Evolutionary conservation across 2,888 invertebrate genomes (phyloP).

Genomic region (Hirtodrosophila alboralis): DNA sequence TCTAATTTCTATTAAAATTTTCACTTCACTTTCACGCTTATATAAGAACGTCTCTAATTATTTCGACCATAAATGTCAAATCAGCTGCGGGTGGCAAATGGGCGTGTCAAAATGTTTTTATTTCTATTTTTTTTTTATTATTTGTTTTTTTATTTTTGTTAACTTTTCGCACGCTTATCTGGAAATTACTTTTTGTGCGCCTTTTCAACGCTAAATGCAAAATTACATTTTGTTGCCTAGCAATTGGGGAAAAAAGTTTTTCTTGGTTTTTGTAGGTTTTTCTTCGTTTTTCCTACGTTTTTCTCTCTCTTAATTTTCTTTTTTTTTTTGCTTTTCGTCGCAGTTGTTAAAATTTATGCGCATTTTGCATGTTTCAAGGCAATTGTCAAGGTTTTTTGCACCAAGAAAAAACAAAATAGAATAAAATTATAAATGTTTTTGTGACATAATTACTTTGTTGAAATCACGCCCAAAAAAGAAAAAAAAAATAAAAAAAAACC

Average conservation of each 20-base stretch:
- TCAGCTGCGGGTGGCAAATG: constrained; percentile 45
- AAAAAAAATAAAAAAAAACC: not conserved
- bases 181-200: constrained; percentile 49
- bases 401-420: constrained; percentile 3
- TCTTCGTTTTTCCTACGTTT: constrained; percentile 8
- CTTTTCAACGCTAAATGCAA: constrained; percentile 60
- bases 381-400: constrained; percentile 80
- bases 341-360: constrained; percentile 75
- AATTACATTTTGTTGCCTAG: constrained; percentile 53
- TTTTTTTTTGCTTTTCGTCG: constrained; percentile 11
- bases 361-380: constrained; percentile 79
- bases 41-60: constrained; percentile 66
- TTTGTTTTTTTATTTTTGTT: constrained; percentile 5
- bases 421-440: constrained; percentile 66
- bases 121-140: constrained; percentile 10
- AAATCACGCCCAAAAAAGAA: not conserved
- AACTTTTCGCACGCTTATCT: constrained; percentile 58
- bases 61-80: constrained; percentile 73
- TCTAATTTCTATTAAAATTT: constrained; percentile 29
- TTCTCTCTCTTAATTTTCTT: too few species aligned
- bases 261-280: constrained; percentile 15
- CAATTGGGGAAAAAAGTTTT: constrained; percentile 44
- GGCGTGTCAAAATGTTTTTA: constrained; percentile 40
- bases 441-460: constrained; percentile 70
- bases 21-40: constrained; percentile 52